A percentile compares a stretch with the other conserved stretches of the same genome.
Conservation (phyloP, 2,888 invertebrate species). For the Erannis defoliaria region DNA sequence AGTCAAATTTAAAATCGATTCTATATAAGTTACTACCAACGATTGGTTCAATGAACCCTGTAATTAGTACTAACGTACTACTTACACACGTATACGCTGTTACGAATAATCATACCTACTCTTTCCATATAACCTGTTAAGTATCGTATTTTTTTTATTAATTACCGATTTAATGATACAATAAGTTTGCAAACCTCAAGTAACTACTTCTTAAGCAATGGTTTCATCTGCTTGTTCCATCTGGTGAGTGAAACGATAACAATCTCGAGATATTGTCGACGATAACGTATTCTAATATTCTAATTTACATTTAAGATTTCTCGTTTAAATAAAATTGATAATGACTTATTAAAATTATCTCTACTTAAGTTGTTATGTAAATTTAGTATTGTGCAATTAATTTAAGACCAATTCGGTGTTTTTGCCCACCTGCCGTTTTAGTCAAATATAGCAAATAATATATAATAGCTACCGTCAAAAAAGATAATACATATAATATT, state of each 20-base stretch:
- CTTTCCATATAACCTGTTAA: background rate
- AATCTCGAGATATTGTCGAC: conserved; percentile 61
- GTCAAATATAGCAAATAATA: too few relatives aligned
- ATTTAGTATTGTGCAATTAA: conserved; percentile 3
- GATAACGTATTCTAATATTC: conserved; percentile 52
- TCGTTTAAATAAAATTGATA: conserved; percentile 12
- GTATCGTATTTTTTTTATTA: background rate
- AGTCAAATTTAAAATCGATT: too few relatives aligned
- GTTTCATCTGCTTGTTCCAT: conserved; percentile 58
- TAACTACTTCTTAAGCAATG: conserved; percentile 18
- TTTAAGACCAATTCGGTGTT: conserved; percentile 10
- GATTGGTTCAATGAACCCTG: too few relatives aligned
- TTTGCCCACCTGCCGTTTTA: too few relatives aligned
- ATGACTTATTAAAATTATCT: conserved; percentile 7
- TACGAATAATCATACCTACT: background rate
- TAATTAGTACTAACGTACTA: too few relatives aligned
- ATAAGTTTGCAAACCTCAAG: conserved; percentile 4
- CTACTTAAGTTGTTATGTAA: conserved; percentile 8
- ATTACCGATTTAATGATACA: background rate
- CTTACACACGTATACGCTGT: too few relatives aligned
- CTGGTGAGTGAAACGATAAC: conserved; percentile 51
- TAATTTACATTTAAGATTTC: conserved; percentile 50
- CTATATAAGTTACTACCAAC: too few relatives aligned
- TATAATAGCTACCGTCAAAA: too few relatives aligned
- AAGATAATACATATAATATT: too few relatives aligned